These are phyloP conservation scores for Acleris holmiana DNA, from an alignment of 2,888 invertebrate genomes.

Conservation along the genomic window DNA sequence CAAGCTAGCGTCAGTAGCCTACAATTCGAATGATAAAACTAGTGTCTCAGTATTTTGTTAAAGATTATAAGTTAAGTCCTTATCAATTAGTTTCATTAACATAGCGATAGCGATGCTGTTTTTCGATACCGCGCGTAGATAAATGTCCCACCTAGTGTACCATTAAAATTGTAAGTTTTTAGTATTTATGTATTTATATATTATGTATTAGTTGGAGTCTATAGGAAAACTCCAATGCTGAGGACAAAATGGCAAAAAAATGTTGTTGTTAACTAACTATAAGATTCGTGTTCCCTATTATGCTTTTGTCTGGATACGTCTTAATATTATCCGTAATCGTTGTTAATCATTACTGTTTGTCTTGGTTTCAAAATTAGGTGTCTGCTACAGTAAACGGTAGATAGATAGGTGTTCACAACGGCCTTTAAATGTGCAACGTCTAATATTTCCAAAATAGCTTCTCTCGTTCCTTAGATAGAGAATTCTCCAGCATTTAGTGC, in stretches of 20 bases:
- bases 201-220: constrained; percentile 26
- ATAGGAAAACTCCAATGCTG: constrained; percentile 11
- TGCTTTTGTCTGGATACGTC: constrained; percentile 29
- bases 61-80: constrained; percentile 40
- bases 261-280: constrained; percentile 28
- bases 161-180: constrained; percentile 69
- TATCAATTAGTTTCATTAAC: constrained; percentile 40
- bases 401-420: constrained; percentile 37
- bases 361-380: constrained; percentile 7
- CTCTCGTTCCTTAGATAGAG: constrained; percentile 52
- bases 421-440: constrained; percentile 55
- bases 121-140: constrained; percentile 51
- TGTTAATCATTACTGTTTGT: constrained; percentile 35
- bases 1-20: constrained; percentile 19
- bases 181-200: constrained; percentile 39
- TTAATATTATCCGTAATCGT: constrained; percentile 27
- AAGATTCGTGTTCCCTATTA: constrained; percentile 25
- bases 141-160: constrained; percentile 78
- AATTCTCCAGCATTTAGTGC: constrained; percentile 50
- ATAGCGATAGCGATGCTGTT: constrained; percentile 45
- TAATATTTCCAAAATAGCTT: constrained; percentile 59
- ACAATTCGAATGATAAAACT: constrained; percentile 34
- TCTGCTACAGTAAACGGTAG: constrained; percentile 23
- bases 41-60: constrained; percentile 49
- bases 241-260: constrained; percentile 22